Evolutionary conservation across 2,113 vertebrate species (phyloP).

Genomic region (Pangasianodon hypophthalmus): DNA sequence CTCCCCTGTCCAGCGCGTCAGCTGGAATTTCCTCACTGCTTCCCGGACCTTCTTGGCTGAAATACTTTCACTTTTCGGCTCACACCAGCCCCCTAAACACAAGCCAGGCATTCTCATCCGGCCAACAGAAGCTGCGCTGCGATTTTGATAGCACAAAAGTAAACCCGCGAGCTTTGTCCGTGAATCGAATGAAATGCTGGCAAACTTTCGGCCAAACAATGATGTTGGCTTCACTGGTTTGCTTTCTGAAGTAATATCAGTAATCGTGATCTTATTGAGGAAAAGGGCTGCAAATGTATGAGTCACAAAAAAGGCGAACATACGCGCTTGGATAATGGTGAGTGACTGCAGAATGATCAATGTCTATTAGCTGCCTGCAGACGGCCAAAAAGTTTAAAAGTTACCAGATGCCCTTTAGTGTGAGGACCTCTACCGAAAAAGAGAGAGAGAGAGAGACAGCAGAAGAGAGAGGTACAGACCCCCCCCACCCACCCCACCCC

Average conservation of each 20-base stretch:
- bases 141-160: not conserved
- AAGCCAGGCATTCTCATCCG: constrained; percentile 50
- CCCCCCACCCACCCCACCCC: too few species aligned
- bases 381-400: constrained; percentile 39
- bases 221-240: not conserved
- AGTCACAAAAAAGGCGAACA: constrained; percentile 3
- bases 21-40: constrained; percentile 71
- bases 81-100: constrained; percentile 55
- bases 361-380: constrained; percentile 8
- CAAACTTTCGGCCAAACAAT: not conserved
- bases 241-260: not conserved
- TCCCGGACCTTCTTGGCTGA: constrained; percentile 71
- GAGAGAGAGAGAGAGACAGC: not conserved
- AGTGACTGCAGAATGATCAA: constrained; percentile 17
- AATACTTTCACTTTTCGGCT: constrained; percentile 61
- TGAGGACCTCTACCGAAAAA: constrained; percentile 1
- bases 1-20: constrained; percentile 55
- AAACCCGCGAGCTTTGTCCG: not conserved
- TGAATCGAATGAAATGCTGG: not conserved
- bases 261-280: not conserved
- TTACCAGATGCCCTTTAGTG: constrained; percentile 27
- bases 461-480: not conserved
- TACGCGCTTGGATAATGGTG: not conserved
- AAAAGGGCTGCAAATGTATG: not conserved
- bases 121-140: constrained; percentile 29